These are phyloP conservation scores for Rhagonycha lutea DNA, from an alignment of 2,888 invertebrate genomes.

Conservation along the genomic window DNA sequence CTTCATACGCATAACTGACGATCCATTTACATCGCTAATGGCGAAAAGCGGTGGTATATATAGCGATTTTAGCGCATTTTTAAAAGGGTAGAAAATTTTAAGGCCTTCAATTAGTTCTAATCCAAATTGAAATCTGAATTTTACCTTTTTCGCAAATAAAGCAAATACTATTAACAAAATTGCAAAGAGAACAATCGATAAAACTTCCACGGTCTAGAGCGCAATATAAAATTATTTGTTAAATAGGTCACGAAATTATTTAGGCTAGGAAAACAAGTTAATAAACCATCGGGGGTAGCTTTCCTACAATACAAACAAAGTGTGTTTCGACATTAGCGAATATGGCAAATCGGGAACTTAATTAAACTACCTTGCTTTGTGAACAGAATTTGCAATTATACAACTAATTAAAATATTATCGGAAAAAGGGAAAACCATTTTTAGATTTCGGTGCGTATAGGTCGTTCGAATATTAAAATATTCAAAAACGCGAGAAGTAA, in stretches of 20 bases:
- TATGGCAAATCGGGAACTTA: not conserved
- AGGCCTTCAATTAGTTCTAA: not conserved
- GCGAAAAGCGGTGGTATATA: not conserved
- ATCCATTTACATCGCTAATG: not conserved
- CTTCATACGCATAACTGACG: not conserved
- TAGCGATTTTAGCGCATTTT: not conserved
- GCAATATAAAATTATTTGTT: not conserved
- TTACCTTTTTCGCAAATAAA: not conserved
- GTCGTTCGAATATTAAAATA: not conserved
- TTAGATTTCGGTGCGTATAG: too few relatives aligned
- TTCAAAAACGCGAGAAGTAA: not conserved
- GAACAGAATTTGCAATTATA: not conserved
- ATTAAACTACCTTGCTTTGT: not conserved
- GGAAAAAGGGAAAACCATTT: not conserved
- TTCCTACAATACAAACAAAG: not conserved
- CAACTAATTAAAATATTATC: not conserved
- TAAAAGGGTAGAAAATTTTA: not conserved
- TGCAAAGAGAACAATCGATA: not conserved
- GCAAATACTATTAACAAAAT: not conserved
- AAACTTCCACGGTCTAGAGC: not conserved
- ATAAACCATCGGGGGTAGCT: not conserved
- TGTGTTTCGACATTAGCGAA: not conserved
- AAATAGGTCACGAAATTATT: not conserved
- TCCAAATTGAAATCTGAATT: not conserved
- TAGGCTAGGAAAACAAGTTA: not conserved